These are phyloP conservation scores for Argyrosomus regius DNA, from an alignment of 2,797 vertebrate species.

Conservation along the genomic window DNA sequence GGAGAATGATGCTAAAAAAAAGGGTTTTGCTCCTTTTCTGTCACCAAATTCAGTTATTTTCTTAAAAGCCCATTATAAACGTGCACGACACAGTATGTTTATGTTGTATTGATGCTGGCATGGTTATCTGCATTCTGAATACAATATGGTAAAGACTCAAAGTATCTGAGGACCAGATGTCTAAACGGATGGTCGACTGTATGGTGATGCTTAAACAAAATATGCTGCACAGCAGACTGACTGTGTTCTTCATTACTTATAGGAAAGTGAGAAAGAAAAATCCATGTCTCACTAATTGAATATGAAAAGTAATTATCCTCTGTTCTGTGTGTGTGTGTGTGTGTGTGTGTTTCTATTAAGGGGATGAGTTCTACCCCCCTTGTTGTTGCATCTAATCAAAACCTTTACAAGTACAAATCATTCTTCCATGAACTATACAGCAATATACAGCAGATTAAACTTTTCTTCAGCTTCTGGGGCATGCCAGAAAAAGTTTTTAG, in stretches of 20 bases:
- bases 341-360: background rate
- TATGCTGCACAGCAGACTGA: conserved; percentile 1
- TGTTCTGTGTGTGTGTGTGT: background rate
- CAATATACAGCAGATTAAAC: background rate
- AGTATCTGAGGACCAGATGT: conserved; percentile 33
- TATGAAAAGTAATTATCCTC: background rate
- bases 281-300: background rate
- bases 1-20: background rate
- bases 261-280: background rate
- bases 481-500: no score
- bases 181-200: conserved; percentile 3
- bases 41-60: background rate
- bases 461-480: no score
- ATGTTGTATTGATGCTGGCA: background rate
- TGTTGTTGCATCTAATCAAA: conserved; percentile 16
- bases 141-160: conserved; percentile 18
- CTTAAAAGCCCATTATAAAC: background rate
- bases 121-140: background rate
- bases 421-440: background rate
- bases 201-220: conserved; percentile 23
- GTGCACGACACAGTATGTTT: background rate
- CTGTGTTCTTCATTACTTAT: background rate
- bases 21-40: background rate
- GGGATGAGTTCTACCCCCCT: background rate
- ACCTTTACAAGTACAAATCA: conserved; percentile 1